A percentile compares a stretch with the other conserved stretches of the same genome.
These are phyloP conservation scores for Acanthis flammea DNA, from an alignment of 2,797 vertebrate genomes.

Conservation along the genomic window DNA sequence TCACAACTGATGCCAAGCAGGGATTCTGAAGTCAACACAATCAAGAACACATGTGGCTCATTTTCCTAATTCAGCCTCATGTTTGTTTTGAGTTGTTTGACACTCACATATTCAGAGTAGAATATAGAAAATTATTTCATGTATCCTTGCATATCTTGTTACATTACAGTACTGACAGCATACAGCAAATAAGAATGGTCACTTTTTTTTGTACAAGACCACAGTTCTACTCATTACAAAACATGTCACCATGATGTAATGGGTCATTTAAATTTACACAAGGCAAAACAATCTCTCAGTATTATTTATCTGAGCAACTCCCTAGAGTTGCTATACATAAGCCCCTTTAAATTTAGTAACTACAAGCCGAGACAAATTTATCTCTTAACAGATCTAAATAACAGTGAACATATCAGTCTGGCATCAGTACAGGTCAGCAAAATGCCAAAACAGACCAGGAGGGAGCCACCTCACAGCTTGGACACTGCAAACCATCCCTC, in stretches of 20 bases:
- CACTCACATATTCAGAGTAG: not conserved
- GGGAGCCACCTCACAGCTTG: not conserved
- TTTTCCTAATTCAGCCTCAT: not conserved
- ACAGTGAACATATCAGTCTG: not conserved
- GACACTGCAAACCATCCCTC: not conserved
- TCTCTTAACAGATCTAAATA: constrained; percentile 41
- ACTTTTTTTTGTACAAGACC: not conserved
- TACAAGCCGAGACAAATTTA: constrained; percentile 26
- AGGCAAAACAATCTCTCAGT: not conserved
- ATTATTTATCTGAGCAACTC: constrained; percentile 24
- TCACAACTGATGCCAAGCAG: not conserved
- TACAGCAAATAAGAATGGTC: not conserved
- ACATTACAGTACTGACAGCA: not conserved
- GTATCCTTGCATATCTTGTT: not conserved
- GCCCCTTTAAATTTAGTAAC: constrained; percentile 49
- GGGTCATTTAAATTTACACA: not conserved
- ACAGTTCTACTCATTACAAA: not conserved
- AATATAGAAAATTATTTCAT: not conserved
- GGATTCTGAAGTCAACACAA: not conserved
- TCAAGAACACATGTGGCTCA: not conserved
- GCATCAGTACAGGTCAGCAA: constrained; percentile 5
- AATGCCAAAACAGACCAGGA: constrained; percentile 9
- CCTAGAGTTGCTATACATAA: constrained; percentile 15
- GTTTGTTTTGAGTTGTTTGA: not conserved
- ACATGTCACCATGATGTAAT: not conserved